Conservation (phyloP, 2,888 invertebrate species). For the Diploptera punctata region DNA sequence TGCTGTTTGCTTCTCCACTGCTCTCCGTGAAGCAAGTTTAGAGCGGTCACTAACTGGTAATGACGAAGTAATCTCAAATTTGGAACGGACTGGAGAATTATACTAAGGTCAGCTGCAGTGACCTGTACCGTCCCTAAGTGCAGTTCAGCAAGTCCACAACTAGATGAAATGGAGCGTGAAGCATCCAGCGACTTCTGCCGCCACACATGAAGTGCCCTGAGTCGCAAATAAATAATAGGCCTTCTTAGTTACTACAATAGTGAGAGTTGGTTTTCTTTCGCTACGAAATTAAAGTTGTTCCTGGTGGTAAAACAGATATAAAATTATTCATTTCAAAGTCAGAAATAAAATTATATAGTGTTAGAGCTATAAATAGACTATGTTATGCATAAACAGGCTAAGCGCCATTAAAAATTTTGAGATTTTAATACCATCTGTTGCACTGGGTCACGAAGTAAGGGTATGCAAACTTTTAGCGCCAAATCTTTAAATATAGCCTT, state of each 20-base stretch:
- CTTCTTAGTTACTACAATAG: neutral
- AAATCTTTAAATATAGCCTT: no score
- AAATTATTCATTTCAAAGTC: neutral
- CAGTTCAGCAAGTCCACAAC: conserved; percentile 41
- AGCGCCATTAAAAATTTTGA: neutral
- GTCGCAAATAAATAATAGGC: neutral
- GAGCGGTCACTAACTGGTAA: conserved; percentile 48
- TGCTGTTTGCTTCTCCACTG: conserved; percentile 44
- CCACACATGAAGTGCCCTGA: conserved; percentile 32
- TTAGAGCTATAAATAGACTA: neutral
- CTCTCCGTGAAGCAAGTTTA: conserved; percentile 46
- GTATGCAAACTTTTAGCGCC: no score
- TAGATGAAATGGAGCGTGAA: neutral
- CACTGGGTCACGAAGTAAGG: no score
- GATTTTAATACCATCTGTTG: no score
- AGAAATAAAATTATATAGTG: neutral
- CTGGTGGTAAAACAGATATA: neutral
- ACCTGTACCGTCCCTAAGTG: conserved; percentile 46
- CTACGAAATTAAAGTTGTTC: neutral
- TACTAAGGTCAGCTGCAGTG: conserved; percentile 43
- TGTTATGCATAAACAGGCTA: neutral
- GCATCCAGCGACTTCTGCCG: conserved; percentile 22
- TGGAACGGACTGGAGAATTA: conserved; percentile 44
- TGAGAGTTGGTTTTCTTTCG: neutral
- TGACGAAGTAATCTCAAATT: conserved; percentile 46